phyloP scores from a whole-genome alignment of 2,888 invertebrate species.

The Digitonthophagus gazella region DNA sequence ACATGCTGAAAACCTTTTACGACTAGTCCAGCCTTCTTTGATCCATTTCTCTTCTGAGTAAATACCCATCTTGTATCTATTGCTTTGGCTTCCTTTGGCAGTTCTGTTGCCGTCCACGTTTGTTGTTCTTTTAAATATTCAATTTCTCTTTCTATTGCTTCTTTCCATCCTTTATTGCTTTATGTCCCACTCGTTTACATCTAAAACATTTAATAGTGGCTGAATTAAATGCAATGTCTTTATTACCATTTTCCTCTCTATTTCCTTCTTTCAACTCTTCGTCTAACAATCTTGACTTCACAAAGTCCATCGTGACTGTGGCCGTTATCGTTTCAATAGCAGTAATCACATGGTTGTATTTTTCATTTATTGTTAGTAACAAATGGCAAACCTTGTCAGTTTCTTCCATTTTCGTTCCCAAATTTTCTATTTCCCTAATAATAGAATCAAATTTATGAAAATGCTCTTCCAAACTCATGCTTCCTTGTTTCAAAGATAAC shows the following conservation, averaged over 20 bases:
- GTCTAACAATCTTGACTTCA: conserved; percentile 32
- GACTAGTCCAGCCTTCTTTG: neutral
- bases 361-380: conserved; percentile 30
- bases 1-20: too few relatives aligned
- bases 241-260: neutral
- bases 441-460: conserved; percentile 34
- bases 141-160: neutral
- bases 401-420: conserved; percentile 34
- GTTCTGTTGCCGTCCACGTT: neutral
- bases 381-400: conserved; percentile 34
- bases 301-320: conserved; percentile 34
- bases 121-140: neutral
- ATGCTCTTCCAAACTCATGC: conserved; percentile 32
- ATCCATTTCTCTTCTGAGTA: neutral
- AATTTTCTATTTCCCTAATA: conserved; percentile 32
- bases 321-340: conserved; percentile 34
- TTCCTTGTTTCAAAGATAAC: conserved; percentile 31
- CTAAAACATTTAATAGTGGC: too few relatives aligned
- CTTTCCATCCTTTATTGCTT: neutral
- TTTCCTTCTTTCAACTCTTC: conserved; percentile 23
- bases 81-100: neutral
- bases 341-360: conserved; percentile 34
- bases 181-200: neutral
- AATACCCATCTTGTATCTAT: neutral
- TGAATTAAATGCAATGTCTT: too few relatives aligned